Base-by-base conservation (phyloP, 2,113 vertebrate genomes). In the Argyrosomus japonicus region DNA sequence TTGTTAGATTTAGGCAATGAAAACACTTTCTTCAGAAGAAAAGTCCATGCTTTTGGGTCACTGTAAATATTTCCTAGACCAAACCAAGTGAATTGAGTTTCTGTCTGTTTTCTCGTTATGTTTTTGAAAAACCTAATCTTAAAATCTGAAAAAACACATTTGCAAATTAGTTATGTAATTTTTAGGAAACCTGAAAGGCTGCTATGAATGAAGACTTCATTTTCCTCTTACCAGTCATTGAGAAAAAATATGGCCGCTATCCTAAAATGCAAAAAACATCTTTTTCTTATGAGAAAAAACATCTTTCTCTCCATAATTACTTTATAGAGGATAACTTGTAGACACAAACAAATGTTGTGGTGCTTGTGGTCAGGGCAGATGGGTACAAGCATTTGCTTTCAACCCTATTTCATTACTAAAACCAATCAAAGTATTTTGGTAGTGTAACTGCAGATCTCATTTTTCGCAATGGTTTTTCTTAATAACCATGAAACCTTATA, bases 401-500 rank as follows among this genome's bases (percentile, higher is more conserved):
- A 67, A 27, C 32, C 12, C n/a, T 43, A 17, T 61, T 80, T 72
- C 13, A 64, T 45, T 60, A 72, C 64, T 5, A 36, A 7, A 86
- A 74, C n/a, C 54, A n/a, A 23, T 73, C 57, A 63, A 75, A 58
- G 29, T 19, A 51, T 13, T 67, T 63, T 25, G 64, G 68, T 48
- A 18, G 25, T 40, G 15, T 17, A 56, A 65, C 62, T 68, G 61
- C 60, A 84, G 57, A 86, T 77, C 50, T 81, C 50, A 36, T 88
- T 86, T 80, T 56, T 14, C 29, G 62, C 69, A 53, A 62, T 56
- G 54, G 1, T 32, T 83, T 64, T 74, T 29, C 76, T 74, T 50
- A 84, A 82, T 76, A 83, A 85, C 51, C 62, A 45, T 32, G 65
- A 82, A 86, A 69, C 62, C 32, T n/a, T 68, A 80, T 27, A 80